These are phyloP conservation scores for Plusia festucae DNA, from an alignment of 2,888 invertebrate species.

Conservation along the genomic window DNA sequence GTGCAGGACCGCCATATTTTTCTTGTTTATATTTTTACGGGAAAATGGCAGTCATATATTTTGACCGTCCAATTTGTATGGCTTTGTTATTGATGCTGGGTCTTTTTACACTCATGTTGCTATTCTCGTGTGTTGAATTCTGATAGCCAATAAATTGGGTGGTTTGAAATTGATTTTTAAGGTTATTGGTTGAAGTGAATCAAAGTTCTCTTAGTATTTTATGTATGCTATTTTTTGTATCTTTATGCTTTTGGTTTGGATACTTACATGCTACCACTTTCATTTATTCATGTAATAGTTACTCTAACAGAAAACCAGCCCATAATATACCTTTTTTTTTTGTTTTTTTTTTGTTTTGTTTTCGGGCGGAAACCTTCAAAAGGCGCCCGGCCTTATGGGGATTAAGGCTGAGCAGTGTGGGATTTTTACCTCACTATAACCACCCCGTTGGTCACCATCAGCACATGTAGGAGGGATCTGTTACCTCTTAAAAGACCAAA, in stretches of 20 bases:
- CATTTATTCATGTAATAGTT: too few species aligned
- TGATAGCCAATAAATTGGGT: constrained; percentile 10
- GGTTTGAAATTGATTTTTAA: constrained; percentile 9
- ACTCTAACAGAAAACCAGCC: too few species aligned
- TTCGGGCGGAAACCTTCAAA: too few species aligned
- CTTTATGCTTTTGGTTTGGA: not conserved
- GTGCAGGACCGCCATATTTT: constrained; percentile 38
- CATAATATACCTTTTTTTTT: too few species aligned
- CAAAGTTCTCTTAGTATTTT: not conserved
- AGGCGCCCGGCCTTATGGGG: too few species aligned
- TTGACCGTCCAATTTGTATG: constrained; percentile 53
- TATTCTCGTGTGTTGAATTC: constrained; percentile 27
- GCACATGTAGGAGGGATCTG: too few species aligned
- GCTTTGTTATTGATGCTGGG: constrained; percentile 34
- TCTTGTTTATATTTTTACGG: constrained; percentile 36
- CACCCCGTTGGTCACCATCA: too few species aligned
- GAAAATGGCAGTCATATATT: constrained; percentile 44
- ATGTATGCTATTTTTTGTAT: not conserved
- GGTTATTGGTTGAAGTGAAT: not conserved
- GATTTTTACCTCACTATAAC: too few species aligned
- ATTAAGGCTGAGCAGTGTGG: too few species aligned
- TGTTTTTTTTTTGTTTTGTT: too few species aligned
- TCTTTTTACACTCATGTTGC: constrained; percentile 36
- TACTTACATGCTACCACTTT: not conserved
- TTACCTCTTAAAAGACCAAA: too few species aligned